Base-by-base conservation (phyloP, 2,888 invertebrate genomes). In the Agrochola lota region DNA sequence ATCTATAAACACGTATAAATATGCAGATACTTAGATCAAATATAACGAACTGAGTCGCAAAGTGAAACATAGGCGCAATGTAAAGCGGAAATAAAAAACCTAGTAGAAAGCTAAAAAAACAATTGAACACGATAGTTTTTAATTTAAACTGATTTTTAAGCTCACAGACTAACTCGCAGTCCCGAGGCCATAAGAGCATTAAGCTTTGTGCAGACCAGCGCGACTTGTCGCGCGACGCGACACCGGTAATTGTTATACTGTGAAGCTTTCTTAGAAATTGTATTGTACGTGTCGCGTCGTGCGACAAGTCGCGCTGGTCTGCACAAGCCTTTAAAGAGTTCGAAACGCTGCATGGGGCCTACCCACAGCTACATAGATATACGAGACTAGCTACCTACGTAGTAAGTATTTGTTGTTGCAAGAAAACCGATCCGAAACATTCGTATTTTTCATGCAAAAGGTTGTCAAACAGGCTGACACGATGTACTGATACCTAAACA, bases 71-170 rank as follows among this genome's bases (percentile, higher is more conserved):
- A 52, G 15, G 3, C 57, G 20, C 5, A 35, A n/a, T 40, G 2
- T 49, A 40, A 8, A n/a, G 2, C 20, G 17, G 1, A 75, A 64
- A 69, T 11, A 26, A 15, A 67, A 71, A 67, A 23, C 23, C 7
- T 12, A 4, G 43, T 26, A 52, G 35, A 46, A 59, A 59, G 43
- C 55, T 55, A 66, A 63, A 70, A n/a, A 80, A 80, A 35, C 5
- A 35, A 84, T 55, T 11, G 49, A 35, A 69, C 20, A 15, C 64
- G 43, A 69, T 52, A 74, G 68, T 72, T 82, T 74, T 80, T 75
- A 84, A 72, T 84, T 84, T 84, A 68, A 68, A 84, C 80, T 69
- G 84, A 83, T 74, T 71, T 71, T 80, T 69, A 83, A 84, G 75
- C 84, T 80, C 62, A 69, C 60, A 2, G 63, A 71, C 55, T 64